Percentiles rank a stretch among this genome's conserved stretches.
Evolutionary conservation across 2,797 vertebrate species (phyloP).

Genomic region (Crenuchus spilurus): DNA sequence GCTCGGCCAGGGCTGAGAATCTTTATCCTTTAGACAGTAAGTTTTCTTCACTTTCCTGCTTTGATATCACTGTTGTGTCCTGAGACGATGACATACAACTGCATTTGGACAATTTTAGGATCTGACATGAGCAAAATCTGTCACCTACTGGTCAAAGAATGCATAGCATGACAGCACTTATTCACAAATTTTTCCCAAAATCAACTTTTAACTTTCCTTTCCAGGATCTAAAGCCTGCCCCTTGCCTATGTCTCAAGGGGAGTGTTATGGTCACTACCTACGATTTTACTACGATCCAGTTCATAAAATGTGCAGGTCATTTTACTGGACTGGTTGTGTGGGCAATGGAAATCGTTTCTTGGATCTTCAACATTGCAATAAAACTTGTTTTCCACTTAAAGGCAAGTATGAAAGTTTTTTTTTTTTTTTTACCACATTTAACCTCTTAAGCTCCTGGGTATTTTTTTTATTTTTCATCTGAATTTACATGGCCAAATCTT

Average conservation of each 20-base stretch:
- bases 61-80: not conserved
- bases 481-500: no score
- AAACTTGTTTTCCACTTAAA: constrained; percentile 69
- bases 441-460: no score
- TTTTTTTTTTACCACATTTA: no score
- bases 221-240: constrained; percentile 55
- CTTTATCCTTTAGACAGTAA: constrained; percentile 70
- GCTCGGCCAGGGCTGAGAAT: constrained; percentile 45
- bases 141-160: constrained; percentile 42
- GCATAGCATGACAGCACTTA: not conserved
- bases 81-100: no score
- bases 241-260: constrained; percentile 47
- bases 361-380: constrained; percentile 55
- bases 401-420: constrained; percentile 63
- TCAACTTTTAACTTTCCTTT: not conserved
- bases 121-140: not conserved
- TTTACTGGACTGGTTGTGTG: constrained; percentile 64
- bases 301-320: constrained; percentile 64
- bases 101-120: no score
- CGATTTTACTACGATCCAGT: constrained; percentile 68
- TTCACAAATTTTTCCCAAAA: not conserved
- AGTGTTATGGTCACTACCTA: constrained; percentile 36
- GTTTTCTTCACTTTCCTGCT: constrained; percentile 28
- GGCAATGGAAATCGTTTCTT: constrained; percentile 78
- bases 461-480: no score